Evolutionary conservation across 2,888 invertebrate genomes (phyloP), one percentile per base, ranked within the genome.

Genomic region (Theristus sp.): DNA sequence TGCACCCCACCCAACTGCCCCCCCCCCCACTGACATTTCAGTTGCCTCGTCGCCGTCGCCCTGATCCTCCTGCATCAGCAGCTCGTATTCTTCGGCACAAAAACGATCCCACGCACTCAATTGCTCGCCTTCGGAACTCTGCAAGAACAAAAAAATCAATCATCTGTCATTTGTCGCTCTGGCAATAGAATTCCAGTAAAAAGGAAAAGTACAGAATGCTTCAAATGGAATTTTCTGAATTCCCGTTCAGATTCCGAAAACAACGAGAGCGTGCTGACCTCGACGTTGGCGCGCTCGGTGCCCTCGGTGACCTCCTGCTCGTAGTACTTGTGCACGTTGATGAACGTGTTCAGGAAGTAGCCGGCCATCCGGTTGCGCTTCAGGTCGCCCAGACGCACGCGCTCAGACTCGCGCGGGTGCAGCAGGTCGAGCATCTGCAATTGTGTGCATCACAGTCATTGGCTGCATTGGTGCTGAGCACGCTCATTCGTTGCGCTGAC

Each of bases 401-500:
- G 84, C 68, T 87, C 71, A 53, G 67, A 63, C 31, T 70, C 66
- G 47, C 82, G 81, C 1, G 98, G 94, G 73, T 88, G 86, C 60
- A 96, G 87, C 87, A 96, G 89, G 76, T 98, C 96, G 67, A 96
- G 79, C 87, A 96, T 89, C 87, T 93, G 78, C n/a, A n/a, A n/a
- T n/a, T n/a, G n/a, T n/a, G n/a, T n/a, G n/a, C n/a, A n/a, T n/a
- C n/a, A n/a, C n/a, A n/a, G n/a, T n/a, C n/a, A n/a, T n/a, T n/a
- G n/a, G n/a, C n/a, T n/a, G n/a, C n/a, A n/a, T n/a, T n/a, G n/a
- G n/a, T n/a, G n/a, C n/a, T n/a, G n/a, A n/a, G n/a, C n/a, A n/a
- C n/a, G n/a, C n/a, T n/a, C n/a, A n/a, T n/a, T n/a, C n/a, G n/a
- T n/a, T n/a, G n/a, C n/a, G n/a, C n/a, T n/a, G n/a, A n/a, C n/a